These are phyloP conservation scores for Chitala chitala DNA, from an alignment of 2,113 vertebrate genomes.

Conservation along the genomic window DNA sequence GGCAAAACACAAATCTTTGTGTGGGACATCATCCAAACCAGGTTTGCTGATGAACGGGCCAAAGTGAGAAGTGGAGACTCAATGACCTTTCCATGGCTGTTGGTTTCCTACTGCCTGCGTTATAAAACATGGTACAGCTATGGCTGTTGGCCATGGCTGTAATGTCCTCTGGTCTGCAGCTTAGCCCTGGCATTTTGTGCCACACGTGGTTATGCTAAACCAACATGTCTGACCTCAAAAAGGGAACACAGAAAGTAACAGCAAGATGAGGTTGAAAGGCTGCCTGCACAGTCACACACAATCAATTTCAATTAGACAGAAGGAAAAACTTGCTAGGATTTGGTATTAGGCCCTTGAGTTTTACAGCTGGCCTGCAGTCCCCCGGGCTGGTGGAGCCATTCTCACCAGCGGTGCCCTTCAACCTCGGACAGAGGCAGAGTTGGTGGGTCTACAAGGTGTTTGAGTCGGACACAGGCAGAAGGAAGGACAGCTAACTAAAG, in stretches of 20 bases:
- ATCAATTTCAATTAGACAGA: constrained; percentile 9
- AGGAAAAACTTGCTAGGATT: not conserved
- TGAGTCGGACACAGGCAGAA: not conserved
- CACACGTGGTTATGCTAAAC: not conserved
- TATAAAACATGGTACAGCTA: not conserved
- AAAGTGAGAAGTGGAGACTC: too few relatives aligned
- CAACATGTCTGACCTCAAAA: not conserved
- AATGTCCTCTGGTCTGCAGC: too few relatives aligned
- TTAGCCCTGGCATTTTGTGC: not conserved
- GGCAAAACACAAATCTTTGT: too few relatives aligned
- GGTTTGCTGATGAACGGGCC: too few relatives aligned
- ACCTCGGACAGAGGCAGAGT: too few relatives aligned
- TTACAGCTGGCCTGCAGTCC: not conserved
- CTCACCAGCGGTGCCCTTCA: not conserved
- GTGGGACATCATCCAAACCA: too few relatives aligned
- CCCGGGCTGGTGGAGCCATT: too few relatives aligned
- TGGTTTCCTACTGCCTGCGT: not conserved
- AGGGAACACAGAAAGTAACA: not conserved
- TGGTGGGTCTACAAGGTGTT: too few relatives aligned
- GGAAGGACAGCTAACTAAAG: not conserved
- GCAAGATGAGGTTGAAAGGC: not conserved
- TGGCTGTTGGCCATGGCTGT: not conserved
- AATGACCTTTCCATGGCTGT: not conserved
- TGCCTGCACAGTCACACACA: not conserved
- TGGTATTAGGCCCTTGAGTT: not conserved